Evolutionary conservation across 2,888 invertebrate species (phyloP), one percentile per base, ranked within the genome.

Genomic region (Acrobasis repandana): DNA sequence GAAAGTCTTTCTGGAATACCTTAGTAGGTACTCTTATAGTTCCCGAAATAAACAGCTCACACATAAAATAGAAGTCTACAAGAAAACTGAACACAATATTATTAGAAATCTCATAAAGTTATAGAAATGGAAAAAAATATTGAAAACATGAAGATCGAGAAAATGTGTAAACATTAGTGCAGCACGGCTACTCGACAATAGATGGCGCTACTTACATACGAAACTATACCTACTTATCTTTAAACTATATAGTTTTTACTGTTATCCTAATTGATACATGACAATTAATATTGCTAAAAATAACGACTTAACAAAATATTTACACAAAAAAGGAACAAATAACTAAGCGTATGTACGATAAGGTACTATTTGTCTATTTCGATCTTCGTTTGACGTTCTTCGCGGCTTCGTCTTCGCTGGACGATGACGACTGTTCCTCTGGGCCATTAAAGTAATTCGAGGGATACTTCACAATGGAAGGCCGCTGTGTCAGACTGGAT

Each of bases 401-500:
- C 16, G 70, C 65, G 46, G 67, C 72, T 61, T 88, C 89, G 1
- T 89, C 89, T 61, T 88, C 88, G 33, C 86, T 86, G 0, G 87
- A 86, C 0, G 89, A 90, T 0, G 90, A 89, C 0, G 87, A 83
- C 0, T 83, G 77, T 14, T 84, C 83, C 46, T 77, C 83, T 0
- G 82, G 80, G 4, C 71, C 77, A 51, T 85, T 85, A 76, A 92
- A 92, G 70, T 80, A 92, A 63, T 90, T 82, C 0, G 88, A 74
- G 0, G 92, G 92, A 61, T 91, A 92, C 61, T 89, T 92, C 5
- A 86, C 83, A 1, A 82, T 75, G 0, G 88, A 84, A 0, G 90
- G 88, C 56, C 90, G 71, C 50, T 85, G 76, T 1, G 88, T 87
- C 1, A 90, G 75, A 57, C 92, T 92, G 2, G 90, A 90, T 58